A percentile compares a stretch with the other conserved stretches of the same genome.
These are phyloP conservation scores for Cygnus buccinator DNA, from an alignment of 2,113 vertebrate species.

Conservation along the genomic window DNA sequence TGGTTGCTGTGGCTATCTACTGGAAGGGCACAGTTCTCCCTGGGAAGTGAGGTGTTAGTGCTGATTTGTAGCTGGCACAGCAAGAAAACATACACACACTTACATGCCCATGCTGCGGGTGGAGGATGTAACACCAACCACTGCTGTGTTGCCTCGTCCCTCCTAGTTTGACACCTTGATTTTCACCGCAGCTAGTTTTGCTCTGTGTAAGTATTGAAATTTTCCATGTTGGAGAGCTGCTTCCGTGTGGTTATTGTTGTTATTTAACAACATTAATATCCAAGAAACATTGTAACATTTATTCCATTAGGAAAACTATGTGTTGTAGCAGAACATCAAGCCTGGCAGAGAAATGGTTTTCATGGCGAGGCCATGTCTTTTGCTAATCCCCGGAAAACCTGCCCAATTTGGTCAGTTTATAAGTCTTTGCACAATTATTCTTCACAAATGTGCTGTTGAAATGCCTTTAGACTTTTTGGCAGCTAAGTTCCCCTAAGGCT, in stretches of 20 bases:
- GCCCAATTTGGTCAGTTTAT: constrained; percentile 50
- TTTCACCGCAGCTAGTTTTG: background rate
- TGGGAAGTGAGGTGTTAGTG: background rate
- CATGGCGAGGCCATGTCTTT: background rate
- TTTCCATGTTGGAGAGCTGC: constrained; percentile 41
- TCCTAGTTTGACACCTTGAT: background rate
- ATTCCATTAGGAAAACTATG: constrained; percentile 5
- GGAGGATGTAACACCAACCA: background rate
- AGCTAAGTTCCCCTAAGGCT: background rate
- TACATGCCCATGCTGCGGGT: background rate
- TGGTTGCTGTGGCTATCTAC: background rate
- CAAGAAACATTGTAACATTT: constrained; percentile 43
- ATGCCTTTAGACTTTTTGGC: constrained; percentile 43
- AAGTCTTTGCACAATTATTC: constrained; percentile 55
- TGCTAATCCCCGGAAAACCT: constrained; percentile 41
- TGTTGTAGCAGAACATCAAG: constrained; percentile 11
- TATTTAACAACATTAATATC: constrained; percentile 50
- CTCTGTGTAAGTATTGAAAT: background rate
- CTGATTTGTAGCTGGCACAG: background rate
- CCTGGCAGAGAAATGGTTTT: constrained; percentile 22
- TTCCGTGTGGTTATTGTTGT: constrained; percentile 17
- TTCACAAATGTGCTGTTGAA: constrained; percentile 54
- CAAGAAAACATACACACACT: background rate
- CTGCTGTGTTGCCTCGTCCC: background rate
- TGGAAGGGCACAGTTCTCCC: background rate